Conservation (phyloP, 1,140 invertebrate genomes). For the Cephus cinctus region DNA sequence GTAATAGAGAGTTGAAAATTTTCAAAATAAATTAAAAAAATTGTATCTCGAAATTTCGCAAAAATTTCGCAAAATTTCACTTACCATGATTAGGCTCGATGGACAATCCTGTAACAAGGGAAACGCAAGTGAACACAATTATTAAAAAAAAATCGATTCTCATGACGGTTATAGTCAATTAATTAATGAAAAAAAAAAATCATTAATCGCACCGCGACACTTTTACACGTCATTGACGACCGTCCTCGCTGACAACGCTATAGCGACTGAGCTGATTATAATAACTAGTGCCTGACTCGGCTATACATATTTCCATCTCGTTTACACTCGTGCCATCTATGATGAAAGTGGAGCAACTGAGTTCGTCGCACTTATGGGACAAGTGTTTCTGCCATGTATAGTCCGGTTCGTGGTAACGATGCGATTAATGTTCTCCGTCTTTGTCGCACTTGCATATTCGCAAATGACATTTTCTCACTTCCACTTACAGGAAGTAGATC, state of each 20-base stretch:
- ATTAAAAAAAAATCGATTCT: neutral
- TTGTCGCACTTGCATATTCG: neutral
- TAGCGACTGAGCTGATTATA: conserved; percentile 15
- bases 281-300: conserved; percentile 1
- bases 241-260: neutral
- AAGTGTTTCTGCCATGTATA: neutral
- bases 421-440: neutral
- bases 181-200: neutral
- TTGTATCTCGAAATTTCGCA: no score
- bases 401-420: neutral
- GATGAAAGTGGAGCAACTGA: neutral
- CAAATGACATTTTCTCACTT: no score
- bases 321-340: conserved; percentile 1
- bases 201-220: conserved; percentile 3
- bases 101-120: conserved; percentile 1
- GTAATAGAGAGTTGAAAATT: neutral
- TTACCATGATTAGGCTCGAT: conserved; percentile 15
- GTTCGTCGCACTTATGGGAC: neutral
- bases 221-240: neutral
- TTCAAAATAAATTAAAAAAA: neutral
- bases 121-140: conserved; percentile 1
- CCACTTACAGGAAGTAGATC: no score
- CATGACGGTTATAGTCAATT: no score
- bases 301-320: neutral
- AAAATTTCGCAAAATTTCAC: neutral